A percentile compares a stretch with the other conserved stretches of the same genome.
These are phyloP conservation scores for Atlantisia rogersi DNA, from an alignment of 2,113 vertebrate genomes.

Conservation along the genomic window DNA sequence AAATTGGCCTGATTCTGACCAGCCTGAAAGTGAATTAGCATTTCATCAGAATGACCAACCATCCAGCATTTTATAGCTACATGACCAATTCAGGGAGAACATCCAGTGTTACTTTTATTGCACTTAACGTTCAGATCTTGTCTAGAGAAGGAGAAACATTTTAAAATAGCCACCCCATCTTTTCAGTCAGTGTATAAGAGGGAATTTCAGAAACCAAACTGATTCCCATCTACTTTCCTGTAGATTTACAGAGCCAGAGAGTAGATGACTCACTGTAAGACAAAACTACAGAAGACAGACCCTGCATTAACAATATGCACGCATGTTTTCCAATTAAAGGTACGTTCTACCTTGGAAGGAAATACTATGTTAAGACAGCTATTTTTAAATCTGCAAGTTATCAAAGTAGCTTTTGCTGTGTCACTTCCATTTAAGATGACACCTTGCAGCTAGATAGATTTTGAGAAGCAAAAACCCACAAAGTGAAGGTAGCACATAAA, in stretches of 20 bases:
- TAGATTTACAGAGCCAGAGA: background rate
- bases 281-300: background rate
- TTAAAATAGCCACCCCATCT: background rate
- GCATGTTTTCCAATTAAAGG: slow-evolving; percentile 16
- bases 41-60: background rate
- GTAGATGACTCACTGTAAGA: background rate
- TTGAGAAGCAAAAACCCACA: slow-evolving; percentile 9
- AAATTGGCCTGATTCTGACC: background rate
- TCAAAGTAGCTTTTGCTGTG: background rate
- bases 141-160: background rate
- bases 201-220: background rate
- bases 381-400: slow-evolving; percentile 15
- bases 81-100: background rate
- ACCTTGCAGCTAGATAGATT: background rate
- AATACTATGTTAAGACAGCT: background rate
- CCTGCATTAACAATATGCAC: background rate
- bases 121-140: background rate
- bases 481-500: slow-evolving; percentile 7
- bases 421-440: slow-evolving; percentile 11
- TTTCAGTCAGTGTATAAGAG: background rate
- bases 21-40: background rate
- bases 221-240: background rate
- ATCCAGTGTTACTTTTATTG: background rate
- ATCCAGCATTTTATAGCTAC: background rate
- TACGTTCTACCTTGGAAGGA: background rate